These are phyloP conservation scores for Napeogenes sylphis DNA, from an alignment of 2,888 invertebrate species.

Conservation along the genomic window DNA sequence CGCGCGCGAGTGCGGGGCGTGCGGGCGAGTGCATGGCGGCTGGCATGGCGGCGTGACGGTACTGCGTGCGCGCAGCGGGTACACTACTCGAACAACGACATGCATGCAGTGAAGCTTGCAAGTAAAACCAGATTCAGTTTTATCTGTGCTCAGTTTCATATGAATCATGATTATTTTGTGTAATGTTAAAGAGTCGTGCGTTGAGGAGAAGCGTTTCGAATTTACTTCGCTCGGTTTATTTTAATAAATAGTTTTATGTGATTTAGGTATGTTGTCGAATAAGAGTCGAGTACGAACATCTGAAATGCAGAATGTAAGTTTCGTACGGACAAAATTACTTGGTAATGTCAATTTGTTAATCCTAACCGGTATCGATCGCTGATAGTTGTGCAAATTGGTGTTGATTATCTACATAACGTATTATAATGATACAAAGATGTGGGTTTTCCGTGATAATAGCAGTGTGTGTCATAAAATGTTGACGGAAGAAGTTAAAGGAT, in stretches of 20 bases:
- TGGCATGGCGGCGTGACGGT: slow-evolving; percentile 21
- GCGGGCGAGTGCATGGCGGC: slow-evolving; percentile 33
- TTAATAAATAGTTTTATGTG: slow-evolving; percentile 60
- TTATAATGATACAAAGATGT: slow-evolving; percentile 72
- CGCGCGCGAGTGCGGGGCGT: slow-evolving; percentile 37
- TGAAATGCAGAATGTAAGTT: slow-evolving; percentile 74
- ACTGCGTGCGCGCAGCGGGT: slow-evolving; percentile 28
- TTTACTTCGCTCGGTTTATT: slow-evolving; percentile 71
- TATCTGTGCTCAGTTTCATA: slow-evolving; percentile 77
- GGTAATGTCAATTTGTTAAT: slow-evolving; percentile 55
- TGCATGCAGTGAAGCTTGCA: slow-evolving; percentile 77
- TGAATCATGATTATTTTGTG: slow-evolving; percentile 75
- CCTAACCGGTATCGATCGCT: slow-evolving; percentile 60
- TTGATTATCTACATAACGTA: slow-evolving; percentile 64
- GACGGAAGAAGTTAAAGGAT: slow-evolving; percentile 55
- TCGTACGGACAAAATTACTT: slow-evolving; percentile 51
- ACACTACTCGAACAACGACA: slow-evolving; percentile 74
- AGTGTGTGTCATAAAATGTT: slow-evolving; percentile 58
- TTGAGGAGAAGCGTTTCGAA: slow-evolving; percentile 79
- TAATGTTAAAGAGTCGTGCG: slow-evolving; percentile 77
- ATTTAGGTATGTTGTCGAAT: slow-evolving; percentile 68
- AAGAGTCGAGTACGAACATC: slow-evolving; percentile 71
- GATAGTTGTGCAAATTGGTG: slow-evolving; percentile 75
- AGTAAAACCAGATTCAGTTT: slow-evolving; percentile 76
- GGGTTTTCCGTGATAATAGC: slow-evolving; percentile 69